phyloP scores from a whole-genome alignment of 2,888 invertebrate genomes.

The Eubasilissa splendida region DNA sequence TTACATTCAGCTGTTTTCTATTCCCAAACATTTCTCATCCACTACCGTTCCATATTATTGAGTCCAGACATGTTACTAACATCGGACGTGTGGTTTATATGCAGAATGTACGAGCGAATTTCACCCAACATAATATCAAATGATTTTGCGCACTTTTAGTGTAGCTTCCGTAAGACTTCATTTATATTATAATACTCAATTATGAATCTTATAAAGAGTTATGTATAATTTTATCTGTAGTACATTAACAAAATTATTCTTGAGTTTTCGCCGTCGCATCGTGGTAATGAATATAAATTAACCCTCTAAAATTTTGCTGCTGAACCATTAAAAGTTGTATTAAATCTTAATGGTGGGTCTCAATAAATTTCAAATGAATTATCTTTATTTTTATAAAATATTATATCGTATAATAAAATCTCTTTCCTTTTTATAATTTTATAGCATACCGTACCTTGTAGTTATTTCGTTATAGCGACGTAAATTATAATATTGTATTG shows the following conservation, averaged over 20 bases:
- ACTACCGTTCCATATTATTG: constrained; percentile 1
- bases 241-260: not conserved
- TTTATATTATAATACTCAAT: too few species aligned
- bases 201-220: too few species aligned
- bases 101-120: not conserved
- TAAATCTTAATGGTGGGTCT: not conserved
- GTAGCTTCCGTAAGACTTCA: too few species aligned
- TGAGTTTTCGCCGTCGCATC: constrained; percentile 6
- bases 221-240: too few species aligned
- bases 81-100: not conserved
- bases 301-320: not conserved
- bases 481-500: not conserved
- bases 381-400: constrained; percentile 14
- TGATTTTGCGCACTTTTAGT: too few species aligned
- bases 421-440: too few species aligned
- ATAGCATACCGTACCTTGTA: not conserved
- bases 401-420: not conserved
- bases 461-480: not conserved
- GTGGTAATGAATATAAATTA: constrained; percentile 5
- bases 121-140: not conserved
- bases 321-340: constrained; percentile 2
- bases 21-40: constrained; percentile 5
- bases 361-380: not conserved
- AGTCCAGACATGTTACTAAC: not conserved
- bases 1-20: constrained; percentile 20